Evolutionary conservation across 2,888 invertebrate genomes (phyloP), one percentile per base, ranked within the genome.

Genomic region (Drosophila nigricruria): DNA sequence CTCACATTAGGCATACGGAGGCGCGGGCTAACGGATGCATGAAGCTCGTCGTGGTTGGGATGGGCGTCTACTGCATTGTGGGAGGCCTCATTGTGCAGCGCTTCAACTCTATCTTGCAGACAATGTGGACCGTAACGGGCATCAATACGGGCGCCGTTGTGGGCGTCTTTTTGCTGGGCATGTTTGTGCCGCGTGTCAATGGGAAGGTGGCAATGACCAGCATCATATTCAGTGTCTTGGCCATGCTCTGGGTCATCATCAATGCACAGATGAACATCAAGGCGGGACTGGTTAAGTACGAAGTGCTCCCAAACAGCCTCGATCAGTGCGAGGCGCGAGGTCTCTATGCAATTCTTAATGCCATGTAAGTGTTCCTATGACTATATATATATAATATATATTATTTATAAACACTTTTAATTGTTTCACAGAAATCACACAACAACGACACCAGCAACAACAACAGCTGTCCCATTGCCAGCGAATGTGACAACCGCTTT

Each of bases 131-230:
- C 2, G 91, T 94, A 8, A 91, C 93, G 47, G 94, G 94, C 23
- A 92, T 94, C 23, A 93, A 93, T 23, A 93, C 94, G 2, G 95
- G 96, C 3, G 95, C 95, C 14, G 94, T 95, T 3, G 94, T 95
- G 69, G 96, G 96, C 0, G 93, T 95, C 1, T 96, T 96, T 82
- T 93, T 95, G 9, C 90, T 96, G 43, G 96, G 96, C 25, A 95
- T 96, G 94, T 93, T 96, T 74, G 93, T 95, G 64, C 96, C 96
- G 0, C 95, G 94, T 92, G 93, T 94, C 3, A 95, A 94, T 88
- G 93, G 90, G 8, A 91, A 90, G 77, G 92, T 91, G 23, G 92
- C 91, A 0, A 77, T 91, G n/a, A 75, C 79, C 5, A 90, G 91
- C 14, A 88, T 92, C 36, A 34, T 87, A 16, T 88, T 90, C 53